Evolutionary conservation across 2,113 vertebrate species (phyloP), one percentile per base, ranked within the genome.

Genomic region (Carettochelys insculpta): DNA sequence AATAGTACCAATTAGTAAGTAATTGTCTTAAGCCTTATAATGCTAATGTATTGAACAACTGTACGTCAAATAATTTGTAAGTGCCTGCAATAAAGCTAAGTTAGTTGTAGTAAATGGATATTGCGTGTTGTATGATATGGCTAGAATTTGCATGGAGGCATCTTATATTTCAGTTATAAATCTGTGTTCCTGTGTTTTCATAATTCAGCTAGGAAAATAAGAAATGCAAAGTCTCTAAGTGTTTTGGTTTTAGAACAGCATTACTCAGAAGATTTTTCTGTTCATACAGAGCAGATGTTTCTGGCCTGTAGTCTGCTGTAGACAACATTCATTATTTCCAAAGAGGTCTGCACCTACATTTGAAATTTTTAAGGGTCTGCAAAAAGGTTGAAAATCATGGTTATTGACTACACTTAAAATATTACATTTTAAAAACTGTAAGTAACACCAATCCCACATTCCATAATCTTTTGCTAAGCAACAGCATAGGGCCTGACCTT

Each of bases 61-160:
- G 38, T 80, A 14, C 24, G 54, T 14, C 14, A n/a, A 34, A 27
- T 43, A 11, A 41, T 38, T 54, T 11, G 14, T 50, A 50, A 3
- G 2, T 25, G 41, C 77, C 92, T 89, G 88, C 86, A 93, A 45
- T 93, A 95, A 96, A 95, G 34, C 12, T 1, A 1, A 82, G 77
- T 3, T 16, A 34, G 9, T 68, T 82, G 2, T 80, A 87, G 8
- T 54, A 56, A 85, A 51, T 5, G 52, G 16, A 7, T 54, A 80
- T 27, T 88, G 83, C 87, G 92, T 85, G 29, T 89, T 31, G 38
- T 43, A 43, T 43, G 34, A 65, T 73, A 25, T 6, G 13, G 38
- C 25, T 24, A 41, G 19, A 2, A 24, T 68, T 22, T 68, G 65
- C 20, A 24, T 20, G 4, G 68, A 11, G 20, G 68, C 43, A 73